phyloP scores from a whole-genome alignment of 1,140 invertebrate genomes.

The Heliconius nattereri region DNA sequence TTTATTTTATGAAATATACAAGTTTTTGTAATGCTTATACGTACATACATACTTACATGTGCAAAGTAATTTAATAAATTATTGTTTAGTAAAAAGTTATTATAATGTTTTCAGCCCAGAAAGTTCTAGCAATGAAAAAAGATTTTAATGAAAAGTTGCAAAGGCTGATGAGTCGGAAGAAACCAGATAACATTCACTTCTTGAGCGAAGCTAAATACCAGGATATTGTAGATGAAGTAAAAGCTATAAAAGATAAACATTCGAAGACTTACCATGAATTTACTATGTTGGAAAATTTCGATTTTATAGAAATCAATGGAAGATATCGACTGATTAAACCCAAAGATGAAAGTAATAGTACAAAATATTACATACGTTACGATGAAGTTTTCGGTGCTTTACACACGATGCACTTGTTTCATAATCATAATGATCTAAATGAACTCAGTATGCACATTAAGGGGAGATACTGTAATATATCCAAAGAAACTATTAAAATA shows the following conservation, averaged over 20 bases:
- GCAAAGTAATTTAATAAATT: background rate
- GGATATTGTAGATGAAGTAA: constrained; percentile 59
- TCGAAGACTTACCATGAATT: constrained; percentile 44
- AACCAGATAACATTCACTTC: constrained; percentile 58
- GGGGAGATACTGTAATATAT: constrained; percentile 69
- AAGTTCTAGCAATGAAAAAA: constrained; percentile 47
- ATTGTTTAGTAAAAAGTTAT: too few relatives aligned
- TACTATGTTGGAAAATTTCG: constrained; percentile 58
- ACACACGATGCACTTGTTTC: constrained; percentile 67
- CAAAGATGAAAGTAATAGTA: constrained; percentile 43
- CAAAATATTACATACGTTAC: constrained; percentile 62
- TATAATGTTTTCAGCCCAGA: background rate
- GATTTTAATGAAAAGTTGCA: constrained; percentile 61
- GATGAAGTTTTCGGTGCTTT: constrained; percentile 62
- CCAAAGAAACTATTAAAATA: constrained; percentile 64
- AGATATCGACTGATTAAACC: constrained; percentile 57
- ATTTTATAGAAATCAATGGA: constrained; percentile 53
- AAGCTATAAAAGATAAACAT: constrained; percentile 56
- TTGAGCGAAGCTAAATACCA: constrained; percentile 51
- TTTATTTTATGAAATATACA: too few relatives aligned
- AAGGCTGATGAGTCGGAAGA: constrained; percentile 55
- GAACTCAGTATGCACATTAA: constrained; percentile 58
- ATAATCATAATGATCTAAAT: constrained; percentile 57
- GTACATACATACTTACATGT: background rate
- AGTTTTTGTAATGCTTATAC: too few relatives aligned